These are phyloP conservation scores for Stichopus chloronotus DNA, from an alignment of 35 echinoderm and acorn worm genomes.

Conservation along the genomic window DNA sequence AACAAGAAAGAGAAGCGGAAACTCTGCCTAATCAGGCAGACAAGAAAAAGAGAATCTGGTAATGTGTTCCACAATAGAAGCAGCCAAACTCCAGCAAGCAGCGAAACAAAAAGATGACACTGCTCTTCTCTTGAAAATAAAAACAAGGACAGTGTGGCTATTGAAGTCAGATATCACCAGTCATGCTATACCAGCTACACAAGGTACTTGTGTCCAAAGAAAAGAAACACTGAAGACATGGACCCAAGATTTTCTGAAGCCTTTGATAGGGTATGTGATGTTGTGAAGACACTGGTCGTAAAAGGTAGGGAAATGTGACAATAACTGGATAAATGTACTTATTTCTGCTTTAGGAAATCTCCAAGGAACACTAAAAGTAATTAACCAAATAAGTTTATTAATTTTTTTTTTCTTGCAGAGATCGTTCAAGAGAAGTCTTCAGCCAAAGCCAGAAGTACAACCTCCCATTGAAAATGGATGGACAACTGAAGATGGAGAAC, in stretches of 20 bases:
- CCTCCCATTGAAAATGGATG: constrained; percentile 66
- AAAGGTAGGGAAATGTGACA: neutral
- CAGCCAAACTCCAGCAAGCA: constrained; percentile 16
- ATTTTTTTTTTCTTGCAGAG: too few relatives aligned
- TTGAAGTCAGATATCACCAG: constrained; percentile 57
- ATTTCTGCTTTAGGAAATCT: too few relatives aligned
- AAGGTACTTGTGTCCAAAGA: constrained; percentile 12
- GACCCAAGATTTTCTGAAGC: constrained; percentile 25
- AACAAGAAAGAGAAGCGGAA: constrained; percentile 20
- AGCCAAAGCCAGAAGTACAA: constrained; percentile 23
- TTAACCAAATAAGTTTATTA: too few relatives aligned
- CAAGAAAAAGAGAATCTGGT: constrained; percentile 40
- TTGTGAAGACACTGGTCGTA: constrained; percentile 24
- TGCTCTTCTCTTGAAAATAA: constrained; percentile 12
- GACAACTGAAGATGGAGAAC: constrained; percentile 33
- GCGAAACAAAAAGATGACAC: constrained; percentile 9
- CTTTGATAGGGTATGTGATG: neutral
- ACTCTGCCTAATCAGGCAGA: neutral
- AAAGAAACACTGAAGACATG: neutral
- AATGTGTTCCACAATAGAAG: constrained; percentile 15
- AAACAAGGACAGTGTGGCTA: constrained; percentile 46
- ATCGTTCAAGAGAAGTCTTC: too few relatives aligned
- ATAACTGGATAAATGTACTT: too few relatives aligned
- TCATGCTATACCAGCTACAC: constrained; percentile 54
- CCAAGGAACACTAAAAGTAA: too few relatives aligned